Evolutionary conservation across 1,140 invertebrate species (phyloP).

Genomic region (Drosophila kurseongensis): DNA sequence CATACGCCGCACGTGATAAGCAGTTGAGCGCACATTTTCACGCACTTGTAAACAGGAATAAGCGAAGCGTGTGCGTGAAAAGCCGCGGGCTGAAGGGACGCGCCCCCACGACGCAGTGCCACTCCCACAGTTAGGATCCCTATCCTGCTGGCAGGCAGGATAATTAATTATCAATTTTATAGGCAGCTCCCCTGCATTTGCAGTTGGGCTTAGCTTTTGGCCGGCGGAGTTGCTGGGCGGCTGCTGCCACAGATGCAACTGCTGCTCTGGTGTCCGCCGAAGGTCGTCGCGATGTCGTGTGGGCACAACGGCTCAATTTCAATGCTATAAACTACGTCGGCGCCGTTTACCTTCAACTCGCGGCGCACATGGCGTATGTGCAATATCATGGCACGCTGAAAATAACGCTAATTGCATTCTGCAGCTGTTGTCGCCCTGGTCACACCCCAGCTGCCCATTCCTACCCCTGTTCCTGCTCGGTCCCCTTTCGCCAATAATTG

Average conservation of each 20-base stretch:
- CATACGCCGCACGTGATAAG: slow-evolving; percentile 71
- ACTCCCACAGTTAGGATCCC: neutral
- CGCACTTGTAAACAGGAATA: slow-evolving; percentile 79
- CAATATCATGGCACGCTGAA: slow-evolving; percentile 70
- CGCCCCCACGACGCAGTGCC: too few species aligned
- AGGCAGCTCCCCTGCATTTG: slow-evolving; percentile 22
- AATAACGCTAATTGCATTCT: slow-evolving; percentile 77
- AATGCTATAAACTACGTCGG: slow-evolving; percentile 80
- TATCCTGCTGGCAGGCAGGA: slow-evolving; percentile 41
- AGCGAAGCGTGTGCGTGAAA: slow-evolving; percentile 74
- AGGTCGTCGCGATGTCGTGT: slow-evolving; percentile 43
- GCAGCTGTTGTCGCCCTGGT: slow-evolving; percentile 57
- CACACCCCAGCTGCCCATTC: slow-evolving; percentile 30
- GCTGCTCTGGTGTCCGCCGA: slow-evolving; percentile 24
- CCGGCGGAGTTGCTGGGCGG: slow-evolving; percentile 23
- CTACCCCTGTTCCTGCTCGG: slow-evolving; percentile 1
- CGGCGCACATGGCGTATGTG: slow-evolving; percentile 66
- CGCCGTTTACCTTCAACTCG: slow-evolving; percentile 70
- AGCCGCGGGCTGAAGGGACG: slow-evolving; percentile 45
- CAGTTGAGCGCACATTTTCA: slow-evolving; percentile 81
- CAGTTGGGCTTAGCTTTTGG: slow-evolving; percentile 38
- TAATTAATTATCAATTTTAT: slow-evolving; percentile 83
- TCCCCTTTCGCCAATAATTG: slow-evolving; percentile 10
- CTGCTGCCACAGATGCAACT: slow-evolving; percentile 33
- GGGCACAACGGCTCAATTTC: slow-evolving; percentile 64